Base-by-base conservation (phyloP, 1,140 invertebrate genomes). In the Batillaria attramentaria region DNA sequence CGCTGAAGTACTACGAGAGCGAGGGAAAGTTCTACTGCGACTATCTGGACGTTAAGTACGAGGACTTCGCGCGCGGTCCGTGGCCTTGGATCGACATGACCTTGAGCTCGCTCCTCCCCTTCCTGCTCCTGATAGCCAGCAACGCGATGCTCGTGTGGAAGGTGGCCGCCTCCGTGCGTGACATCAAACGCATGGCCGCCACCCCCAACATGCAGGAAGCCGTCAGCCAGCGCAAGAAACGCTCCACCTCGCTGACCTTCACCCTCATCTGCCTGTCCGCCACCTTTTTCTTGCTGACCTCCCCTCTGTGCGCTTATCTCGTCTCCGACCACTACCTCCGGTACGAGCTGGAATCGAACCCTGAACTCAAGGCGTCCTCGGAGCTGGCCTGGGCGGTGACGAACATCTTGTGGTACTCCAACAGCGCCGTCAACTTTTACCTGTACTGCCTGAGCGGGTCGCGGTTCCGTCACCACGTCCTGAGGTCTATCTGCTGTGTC, bases 371-470 rank as follows among this genome's bases (percentile, higher is more conserved):
- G 20, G 70, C 76, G 2, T 28, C 31, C 13, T 39, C 37, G 1
- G 43, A 70, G 13, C 42, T 78, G 16, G 41, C 31, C 1, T 78
- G 72, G 77, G 76, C 77, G 1, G 20, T 73, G 10, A 72, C 77
- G 70, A 81, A 76, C 42, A 57, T 78, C 2, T 24, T 70, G 2
- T 78, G 77, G 80, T 81, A 81, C 72, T 43, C 76, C 43, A 81
- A 78, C 65, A 81, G 77, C 72, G 66, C 76, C 39, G 60, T 81
- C 60, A 78, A 81, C 65, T 81, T 81, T 35, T 81, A 81, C 41
- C 50, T 81, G 10, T 81, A 81, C 80, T 79, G 70, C n/a, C 57
- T 81, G 13, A 81, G 42, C 6, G 80, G 80, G 0, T 37, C 62
- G 8, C 78, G 66, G 37, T 81, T 81, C 65, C 41, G 80, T 20